phyloP scores from a whole-genome alignment of 2,797 vertebrate genomes.

The Graptemys geographica region DNA sequence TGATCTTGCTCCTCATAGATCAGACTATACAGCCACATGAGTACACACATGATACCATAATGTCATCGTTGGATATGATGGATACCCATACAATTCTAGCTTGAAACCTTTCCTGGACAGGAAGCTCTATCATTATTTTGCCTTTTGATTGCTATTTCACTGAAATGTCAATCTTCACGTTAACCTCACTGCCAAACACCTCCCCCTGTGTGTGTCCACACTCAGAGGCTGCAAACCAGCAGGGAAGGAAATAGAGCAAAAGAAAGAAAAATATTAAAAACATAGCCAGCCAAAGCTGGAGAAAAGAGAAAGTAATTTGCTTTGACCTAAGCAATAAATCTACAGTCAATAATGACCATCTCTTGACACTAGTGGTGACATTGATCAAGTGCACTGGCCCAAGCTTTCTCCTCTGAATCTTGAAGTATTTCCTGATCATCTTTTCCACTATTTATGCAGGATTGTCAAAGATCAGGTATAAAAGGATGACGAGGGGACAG shows the following conservation, averaged over 20 bases:
- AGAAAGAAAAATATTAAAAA: constrained; percentile 52
- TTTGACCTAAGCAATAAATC: constrained; percentile 82
- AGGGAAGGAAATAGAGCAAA: constrained; percentile 19
- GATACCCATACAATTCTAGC: background rate
- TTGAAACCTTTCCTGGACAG: background rate
- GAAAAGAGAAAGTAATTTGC: constrained; percentile 78
- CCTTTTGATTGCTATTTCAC: background rate
- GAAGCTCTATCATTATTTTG: background rate
- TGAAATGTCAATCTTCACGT: background rate
- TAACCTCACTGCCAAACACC: background rate
- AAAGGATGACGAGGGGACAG: background rate
- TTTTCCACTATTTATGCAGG: background rate
- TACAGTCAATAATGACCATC: constrained; percentile 73
- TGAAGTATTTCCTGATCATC: constrained; percentile 31
- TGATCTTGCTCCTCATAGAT: background rate
- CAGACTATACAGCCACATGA: background rate
- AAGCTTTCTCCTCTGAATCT: constrained; percentile 12
- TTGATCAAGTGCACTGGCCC: constrained; percentile 72
- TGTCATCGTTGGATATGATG: background rate
- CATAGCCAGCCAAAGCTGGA: background rate
- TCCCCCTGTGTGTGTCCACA: accelerated
- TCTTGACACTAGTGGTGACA: constrained; percentile 69
- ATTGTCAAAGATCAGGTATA: constrained; percentile 12
- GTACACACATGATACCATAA: background rate
- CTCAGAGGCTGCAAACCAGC: background rate